Percentiles rank a stretch among this genome's conserved stretches.
Evolutionary conservation across 1,140 invertebrate species (phyloP).

Genomic region (Galleria mellonella): DNA sequence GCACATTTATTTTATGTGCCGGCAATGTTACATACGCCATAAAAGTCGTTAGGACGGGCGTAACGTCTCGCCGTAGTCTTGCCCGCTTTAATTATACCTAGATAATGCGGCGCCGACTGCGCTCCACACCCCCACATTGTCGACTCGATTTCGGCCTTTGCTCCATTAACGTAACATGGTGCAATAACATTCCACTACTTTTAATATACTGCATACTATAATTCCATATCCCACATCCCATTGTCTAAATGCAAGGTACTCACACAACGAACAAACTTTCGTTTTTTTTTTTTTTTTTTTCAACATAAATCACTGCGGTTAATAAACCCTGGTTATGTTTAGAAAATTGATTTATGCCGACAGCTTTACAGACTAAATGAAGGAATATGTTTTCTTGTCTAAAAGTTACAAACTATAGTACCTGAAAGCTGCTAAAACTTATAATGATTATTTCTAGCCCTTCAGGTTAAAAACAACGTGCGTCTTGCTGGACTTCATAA

Average conservation of each 20-base stretch:
- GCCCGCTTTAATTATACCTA: constrained; percentile 66
- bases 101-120: constrained; percentile 51
- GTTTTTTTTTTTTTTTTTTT: too few relatives aligned
- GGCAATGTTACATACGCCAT: constrained; percentile 71
- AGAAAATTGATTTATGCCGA: constrained; percentile 61
- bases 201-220: constrained; percentile 36
- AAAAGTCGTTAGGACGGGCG: constrained; percentile 70
- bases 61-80: constrained; percentile 69
- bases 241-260: constrained; percentile 10
- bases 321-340: constrained; percentile 43
- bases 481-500: too few relatives aligned
- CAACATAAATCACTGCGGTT: constrained; percentile 41
- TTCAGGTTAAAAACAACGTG: too few relatives aligned
- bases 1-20: constrained; percentile 72
- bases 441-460: too few relatives aligned
- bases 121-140: constrained; percentile 26
- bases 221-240: constrained; percentile 16
- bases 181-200: constrained; percentile 55
- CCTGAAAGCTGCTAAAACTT: too few relatives aligned
- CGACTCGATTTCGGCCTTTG: constrained; percentile 22
- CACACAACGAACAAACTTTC: constrained; percentile 23
- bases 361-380: constrained; percentile 53
- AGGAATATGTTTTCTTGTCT: too few relatives aligned
- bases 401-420: too few relatives aligned
- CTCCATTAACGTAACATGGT: constrained; percentile 52